Conservation (phyloP, 2,888 invertebrate species). For the Xanthostigma xanthostigma region DNA sequence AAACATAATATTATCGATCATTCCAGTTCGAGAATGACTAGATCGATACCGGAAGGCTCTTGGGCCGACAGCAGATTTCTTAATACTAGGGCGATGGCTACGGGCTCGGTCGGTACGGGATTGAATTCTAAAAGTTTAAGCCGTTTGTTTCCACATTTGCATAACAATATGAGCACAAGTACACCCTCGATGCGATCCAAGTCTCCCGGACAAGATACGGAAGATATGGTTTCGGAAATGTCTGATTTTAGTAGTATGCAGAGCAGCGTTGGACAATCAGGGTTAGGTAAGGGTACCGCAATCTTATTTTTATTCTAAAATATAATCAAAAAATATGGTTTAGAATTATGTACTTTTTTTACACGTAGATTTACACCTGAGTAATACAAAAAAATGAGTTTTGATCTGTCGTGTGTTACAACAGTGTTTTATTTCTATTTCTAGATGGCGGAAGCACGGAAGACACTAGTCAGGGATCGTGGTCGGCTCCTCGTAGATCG, state of each 20-base stretch:
- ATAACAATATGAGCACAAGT: constrained; percentile 20
- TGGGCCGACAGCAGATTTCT: constrained; percentile 46
- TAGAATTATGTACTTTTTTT: neutral
- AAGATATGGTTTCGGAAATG: constrained; percentile 25
- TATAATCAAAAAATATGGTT: neutral
- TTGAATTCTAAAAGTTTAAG: constrained; percentile 42
- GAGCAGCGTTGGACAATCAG: constrained; percentile 28
- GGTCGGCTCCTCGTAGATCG: constrained; percentile 34
- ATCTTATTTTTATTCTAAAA: too few species aligned
- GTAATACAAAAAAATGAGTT: constrained; percentile 1
- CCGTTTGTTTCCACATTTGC: constrained; percentile 44
- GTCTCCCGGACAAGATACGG: constrained; percentile 10
- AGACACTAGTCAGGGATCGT: constrained; percentile 31
- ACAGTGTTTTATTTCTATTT: constrained; percentile 16
- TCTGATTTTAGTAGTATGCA: constrained; percentile 35
- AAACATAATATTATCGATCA: constrained; percentile 31
- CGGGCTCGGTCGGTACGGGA: constrained; percentile 38
- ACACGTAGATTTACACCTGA: constrained; percentile 20
- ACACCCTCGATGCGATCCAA: constrained; percentile 6
- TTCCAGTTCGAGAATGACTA: constrained; percentile 39
- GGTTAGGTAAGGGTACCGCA: constrained; percentile 18
- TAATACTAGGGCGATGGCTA: constrained; percentile 46
- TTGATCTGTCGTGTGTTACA: neutral
- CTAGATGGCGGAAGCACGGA: constrained; percentile 24
- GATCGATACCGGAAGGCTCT: constrained; percentile 52